phyloP scores from a whole-genome alignment of 1,140 invertebrate species.

The Tribolium madens region DNA sequence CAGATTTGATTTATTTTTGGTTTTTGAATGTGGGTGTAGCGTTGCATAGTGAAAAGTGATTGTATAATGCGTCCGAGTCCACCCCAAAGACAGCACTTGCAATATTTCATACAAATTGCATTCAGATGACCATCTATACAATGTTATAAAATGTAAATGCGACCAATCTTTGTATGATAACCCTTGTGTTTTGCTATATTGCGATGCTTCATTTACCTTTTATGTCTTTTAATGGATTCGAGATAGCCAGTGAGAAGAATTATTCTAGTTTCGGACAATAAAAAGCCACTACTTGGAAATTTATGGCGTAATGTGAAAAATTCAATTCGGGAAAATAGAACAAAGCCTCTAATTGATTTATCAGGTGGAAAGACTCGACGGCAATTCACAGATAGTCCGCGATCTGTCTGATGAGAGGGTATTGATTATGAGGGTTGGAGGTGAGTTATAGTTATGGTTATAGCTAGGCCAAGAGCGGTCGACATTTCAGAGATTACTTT shows the following conservation, averaged over 20 bases:
- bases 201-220: conserved; percentile 63
- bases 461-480: conserved; percentile 58
- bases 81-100: conserved; percentile 33
- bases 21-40: conserved; percentile 52
- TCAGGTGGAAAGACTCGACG: conserved; percentile 57
- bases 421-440: conserved; percentile 49
- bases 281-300: conserved; percentile 38
- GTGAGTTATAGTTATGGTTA: conserved; percentile 66
- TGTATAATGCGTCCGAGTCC: conserved; percentile 20
- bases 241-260: conserved; percentile 46
- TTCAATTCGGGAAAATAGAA: conserved; percentile 3
- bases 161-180: conserved; percentile 56
- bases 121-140: conserved; percentile 61
- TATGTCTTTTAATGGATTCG: conserved; percentile 55
- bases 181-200: conserved; percentile 55
- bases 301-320: conserved; percentile 49
- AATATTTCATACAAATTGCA: conserved; percentile 63
- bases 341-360: conserved; percentile 56
- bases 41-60: conserved; percentile 32
- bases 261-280: conserved; percentile 39
- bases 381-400: conserved; percentile 44
- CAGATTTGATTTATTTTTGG: conserved; percentile 51
- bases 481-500: conserved; percentile 64
- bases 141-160: conserved; percentile 63
- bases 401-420: conserved; percentile 51